These are phyloP conservation scores for Sinopyrophorus schimmeli DNA, from an alignment of 2,888 invertebrate species.

Conservation along the genomic window DNA sequence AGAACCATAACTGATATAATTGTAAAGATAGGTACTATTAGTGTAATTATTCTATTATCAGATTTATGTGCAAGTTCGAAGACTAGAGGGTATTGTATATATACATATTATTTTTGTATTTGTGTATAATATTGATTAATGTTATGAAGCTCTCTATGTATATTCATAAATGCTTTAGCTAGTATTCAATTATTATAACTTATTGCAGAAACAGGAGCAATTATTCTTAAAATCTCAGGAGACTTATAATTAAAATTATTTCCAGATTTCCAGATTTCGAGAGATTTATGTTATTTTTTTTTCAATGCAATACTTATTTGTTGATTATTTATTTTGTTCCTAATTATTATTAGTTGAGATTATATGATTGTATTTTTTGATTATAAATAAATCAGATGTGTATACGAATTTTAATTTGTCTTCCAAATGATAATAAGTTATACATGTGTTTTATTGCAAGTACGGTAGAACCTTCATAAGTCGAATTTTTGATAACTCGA, in stretches of 20 bases:
- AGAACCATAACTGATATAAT: constrained; percentile 6
- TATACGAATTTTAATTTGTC: no score
- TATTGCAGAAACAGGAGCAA: no score
- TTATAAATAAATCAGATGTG: constrained; percentile 5
- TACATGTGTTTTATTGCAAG: no score
- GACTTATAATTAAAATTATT: constrained; percentile 1
- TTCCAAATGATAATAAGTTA: no score
- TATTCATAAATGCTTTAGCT: constrained; percentile 12
- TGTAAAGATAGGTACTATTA: not conserved
- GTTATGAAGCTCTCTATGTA: constrained; percentile 9
- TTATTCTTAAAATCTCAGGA: no score
- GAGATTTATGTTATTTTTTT: no score
- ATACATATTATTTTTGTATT: constrained; percentile 1
- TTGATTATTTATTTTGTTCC: constrained; percentile 18
- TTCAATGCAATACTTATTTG: no score
- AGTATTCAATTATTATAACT: no score
- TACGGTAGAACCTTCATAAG: no score
- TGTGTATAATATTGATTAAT: constrained; percentile 3
- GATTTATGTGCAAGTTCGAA: constrained; percentile 23
- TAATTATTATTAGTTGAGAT: constrained; percentile 1
- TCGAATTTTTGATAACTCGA: no score
- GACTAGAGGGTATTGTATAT: constrained; percentile 21
- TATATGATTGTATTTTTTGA: constrained; percentile 3
- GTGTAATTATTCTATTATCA: constrained; percentile 1
- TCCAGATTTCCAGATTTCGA: no score